These are phyloP conservation scores for Lepilemur ruficaudatus DNA, from an alignment of 2,797 vertebrate genomes.

Conservation along the genomic window DNA sequence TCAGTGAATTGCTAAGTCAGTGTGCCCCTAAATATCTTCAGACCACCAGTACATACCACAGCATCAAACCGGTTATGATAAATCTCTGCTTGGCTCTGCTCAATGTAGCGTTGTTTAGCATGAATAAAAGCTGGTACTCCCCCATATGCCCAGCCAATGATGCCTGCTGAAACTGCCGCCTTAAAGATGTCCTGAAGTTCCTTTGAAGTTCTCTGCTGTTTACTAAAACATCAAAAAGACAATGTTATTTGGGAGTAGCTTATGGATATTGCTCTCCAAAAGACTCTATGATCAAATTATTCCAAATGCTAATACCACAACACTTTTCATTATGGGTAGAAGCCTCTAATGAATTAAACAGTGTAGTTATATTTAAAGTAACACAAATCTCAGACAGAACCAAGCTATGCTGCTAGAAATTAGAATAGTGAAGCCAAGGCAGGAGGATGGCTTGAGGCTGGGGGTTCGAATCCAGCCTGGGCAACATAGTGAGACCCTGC, in stretches of 20 bases:
- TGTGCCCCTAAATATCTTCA: not conserved
- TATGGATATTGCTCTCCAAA: conserved; percentile 4
- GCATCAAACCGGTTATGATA: conserved; percentile 91
- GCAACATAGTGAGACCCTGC: not conserved
- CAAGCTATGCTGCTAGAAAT: not conserved
- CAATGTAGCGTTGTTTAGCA: conserved; percentile 89
- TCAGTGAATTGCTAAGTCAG: not conserved
- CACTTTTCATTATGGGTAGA: conserved; percentile 15
- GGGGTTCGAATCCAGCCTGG: not conserved
- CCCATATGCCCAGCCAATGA: conserved; percentile 90
- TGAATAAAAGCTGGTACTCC: conserved; percentile 91
- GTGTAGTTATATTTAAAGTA: not conserved
- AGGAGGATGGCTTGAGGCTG: not conserved
- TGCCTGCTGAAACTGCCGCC: conserved; percentile 80
- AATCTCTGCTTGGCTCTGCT: conserved; percentile 90
- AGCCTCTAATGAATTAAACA: not conserved
- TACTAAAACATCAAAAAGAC: conserved; percentile 81
- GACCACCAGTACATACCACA: conserved; percentile 86
- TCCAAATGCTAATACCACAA: not conserved
- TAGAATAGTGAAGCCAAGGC: not conserved
- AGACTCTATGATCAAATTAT: not conserved
- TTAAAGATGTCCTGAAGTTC: conserved; percentile 87
- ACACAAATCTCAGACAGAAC: not conserved
- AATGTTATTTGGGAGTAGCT: not conserved
- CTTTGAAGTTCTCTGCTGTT: conserved; percentile 83